These are phyloP conservation scores for Hippopotamyrus pictus DNA, from an alignment of 2,797 vertebrate species.

Conservation along the genomic window DNA sequence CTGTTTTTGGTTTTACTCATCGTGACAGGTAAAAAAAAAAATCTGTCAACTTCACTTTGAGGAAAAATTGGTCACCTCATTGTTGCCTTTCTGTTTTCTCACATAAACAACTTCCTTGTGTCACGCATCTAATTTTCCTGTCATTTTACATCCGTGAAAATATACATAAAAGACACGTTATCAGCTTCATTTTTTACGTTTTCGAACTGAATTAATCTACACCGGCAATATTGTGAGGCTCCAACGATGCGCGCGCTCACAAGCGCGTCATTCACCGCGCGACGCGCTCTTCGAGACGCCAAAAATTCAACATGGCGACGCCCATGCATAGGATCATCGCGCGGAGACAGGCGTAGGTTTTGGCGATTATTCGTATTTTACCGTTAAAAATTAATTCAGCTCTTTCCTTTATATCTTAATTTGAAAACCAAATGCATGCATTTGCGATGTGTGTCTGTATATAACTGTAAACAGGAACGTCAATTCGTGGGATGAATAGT, in stretches of 20 bases:
- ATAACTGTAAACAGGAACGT: not conserved
- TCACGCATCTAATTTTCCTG: not conserved
- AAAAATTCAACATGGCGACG: conserved; percentile 80
- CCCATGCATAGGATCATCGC: conserved; percentile 96
- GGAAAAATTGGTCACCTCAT: not conserved
- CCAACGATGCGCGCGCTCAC: not conserved
- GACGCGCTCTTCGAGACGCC: not conserved
- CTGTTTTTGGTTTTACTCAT: not conserved
- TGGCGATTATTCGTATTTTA: accelerated
- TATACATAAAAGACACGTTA: not conserved
- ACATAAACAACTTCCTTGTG: not conserved
- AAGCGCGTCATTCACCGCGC: not conserved
- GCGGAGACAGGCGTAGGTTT: conserved; percentile 85
- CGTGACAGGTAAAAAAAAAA: not conserved
- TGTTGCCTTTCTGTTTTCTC: not conserved
- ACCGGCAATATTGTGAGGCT: not conserved
- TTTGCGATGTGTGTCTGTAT: not conserved
- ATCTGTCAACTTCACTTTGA: not conserved
- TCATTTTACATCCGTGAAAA: not conserved
- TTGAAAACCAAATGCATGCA: not conserved
- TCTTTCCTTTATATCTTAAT: not conserved
- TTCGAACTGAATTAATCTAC: not conserved
- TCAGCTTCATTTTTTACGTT: not conserved
- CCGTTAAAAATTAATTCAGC: not conserved
- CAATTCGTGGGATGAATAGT: not conserved